Percentiles rank a stretch among this genome's conserved stretches.
phyloP scores from a whole-genome alignment of 1,140 invertebrate species.

The Amphibalanus amphitrite region DNA sequence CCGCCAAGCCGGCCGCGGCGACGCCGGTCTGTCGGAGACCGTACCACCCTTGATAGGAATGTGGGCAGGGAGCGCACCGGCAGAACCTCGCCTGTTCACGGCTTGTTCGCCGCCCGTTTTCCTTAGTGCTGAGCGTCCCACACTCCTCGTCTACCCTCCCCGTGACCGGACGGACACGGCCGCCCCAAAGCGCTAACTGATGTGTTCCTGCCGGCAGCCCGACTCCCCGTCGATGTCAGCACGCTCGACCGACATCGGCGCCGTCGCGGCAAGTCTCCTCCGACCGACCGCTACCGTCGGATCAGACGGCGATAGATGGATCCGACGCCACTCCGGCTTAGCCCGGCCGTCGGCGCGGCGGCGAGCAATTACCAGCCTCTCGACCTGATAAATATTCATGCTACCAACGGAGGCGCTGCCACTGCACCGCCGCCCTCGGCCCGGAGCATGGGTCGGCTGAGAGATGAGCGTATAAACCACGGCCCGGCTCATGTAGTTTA shows the following conservation, averaged over 20 bases:
- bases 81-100: neutral
- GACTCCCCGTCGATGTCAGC: too few relatives aligned
- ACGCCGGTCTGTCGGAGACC: neutral
- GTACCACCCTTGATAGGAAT: neutral
- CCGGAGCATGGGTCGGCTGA: too few relatives aligned
- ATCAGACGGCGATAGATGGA: neutral
- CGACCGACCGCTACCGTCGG: neutral
- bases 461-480: too few relatives aligned
- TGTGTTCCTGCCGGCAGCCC: too few relatives aligned
- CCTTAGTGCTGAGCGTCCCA: neutral
- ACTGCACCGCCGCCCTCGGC: constrained; percentile 22
- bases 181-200: too few relatives aligned
- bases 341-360: too few relatives aligned
- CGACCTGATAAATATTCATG: neutral
- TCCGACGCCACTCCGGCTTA: neutral
- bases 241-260: too few relatives aligned
- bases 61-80: neutral
- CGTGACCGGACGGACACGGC: too few relatives aligned
- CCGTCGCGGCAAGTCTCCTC: neutral
- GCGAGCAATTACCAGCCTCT: neutral
- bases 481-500: too few relatives aligned
- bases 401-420: constrained; percentile 9
- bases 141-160: too few relatives aligned
- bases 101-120: neutral
- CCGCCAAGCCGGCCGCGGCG: too few relatives aligned